These are phyloP conservation scores for Melanotaenia duboulayi DNA, from an alignment of 2,113 vertebrate species.

Conservation along the genomic window DNA sequence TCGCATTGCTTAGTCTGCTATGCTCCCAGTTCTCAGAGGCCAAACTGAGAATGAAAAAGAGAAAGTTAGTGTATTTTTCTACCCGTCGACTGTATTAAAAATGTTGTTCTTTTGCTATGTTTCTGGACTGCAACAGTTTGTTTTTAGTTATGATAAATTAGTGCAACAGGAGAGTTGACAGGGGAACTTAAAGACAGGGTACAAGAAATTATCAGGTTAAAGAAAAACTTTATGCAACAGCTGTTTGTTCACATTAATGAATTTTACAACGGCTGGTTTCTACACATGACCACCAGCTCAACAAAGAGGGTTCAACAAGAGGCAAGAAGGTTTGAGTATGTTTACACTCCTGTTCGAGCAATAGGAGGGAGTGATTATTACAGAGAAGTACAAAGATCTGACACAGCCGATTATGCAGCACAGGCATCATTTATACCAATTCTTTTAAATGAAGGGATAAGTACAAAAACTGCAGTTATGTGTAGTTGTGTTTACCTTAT, in stretches of 20 bases:
- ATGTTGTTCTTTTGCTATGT: conserved; percentile 9
- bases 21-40: conserved; percentile 29
- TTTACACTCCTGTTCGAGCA: conserved; percentile 45
- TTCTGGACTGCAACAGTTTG: background rate
- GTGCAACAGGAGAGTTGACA: background rate
- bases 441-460: conserved; percentile 15
- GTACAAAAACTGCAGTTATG: no score
- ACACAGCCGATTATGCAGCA: conserved; percentile 46
- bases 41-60: conserved; percentile 6
- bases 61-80: conserved; percentile 16
- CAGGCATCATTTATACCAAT: conserved; percentile 21
- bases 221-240: background rate
- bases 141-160: background rate
- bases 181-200: background rate
- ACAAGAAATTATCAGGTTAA: no score
- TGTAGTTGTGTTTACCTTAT: conserved; percentile 5
- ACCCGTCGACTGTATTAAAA: conserved; percentile 2
- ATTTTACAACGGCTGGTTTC: no score
- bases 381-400: conserved; percentile 40
- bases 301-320: no score
- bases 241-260: no score
- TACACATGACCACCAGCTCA: no score
- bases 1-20: conserved; percentile 27
- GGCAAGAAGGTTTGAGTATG: conserved; percentile 12
- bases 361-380: conserved; percentile 41